A percentile compares a stretch with the other conserved stretches of the same genome.
Conservation (phyloP, 2,113 vertebrate species). For the Oreochromis aureus region DNA sequence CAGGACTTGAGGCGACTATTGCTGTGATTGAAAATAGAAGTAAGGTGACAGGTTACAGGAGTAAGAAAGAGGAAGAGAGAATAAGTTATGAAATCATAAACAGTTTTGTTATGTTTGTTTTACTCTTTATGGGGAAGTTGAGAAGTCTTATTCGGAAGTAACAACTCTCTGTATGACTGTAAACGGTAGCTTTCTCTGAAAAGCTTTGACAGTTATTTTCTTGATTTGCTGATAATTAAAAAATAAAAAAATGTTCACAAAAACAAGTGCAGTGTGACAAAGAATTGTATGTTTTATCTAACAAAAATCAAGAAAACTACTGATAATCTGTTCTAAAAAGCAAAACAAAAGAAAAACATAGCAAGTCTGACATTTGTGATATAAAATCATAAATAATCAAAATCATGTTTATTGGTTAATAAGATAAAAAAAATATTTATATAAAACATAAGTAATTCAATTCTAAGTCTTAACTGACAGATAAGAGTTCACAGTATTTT, state of each 20-base stretch:
- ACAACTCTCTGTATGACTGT: neutral
- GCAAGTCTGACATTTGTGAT: neutral
- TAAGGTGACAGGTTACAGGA: neutral
- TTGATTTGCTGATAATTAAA: neutral
- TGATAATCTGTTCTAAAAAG: neutral
- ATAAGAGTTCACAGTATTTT: neutral
- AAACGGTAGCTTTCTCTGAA: neutral
- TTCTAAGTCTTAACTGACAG: neutral
- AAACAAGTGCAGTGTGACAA: neutral
- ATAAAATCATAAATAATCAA: neutral
- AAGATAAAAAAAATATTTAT: neutral
- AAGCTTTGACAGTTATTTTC: neutral
- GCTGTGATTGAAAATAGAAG: neutral
- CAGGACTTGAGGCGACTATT: neutral
- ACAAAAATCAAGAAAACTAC: neutral
- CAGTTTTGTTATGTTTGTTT: neutral
- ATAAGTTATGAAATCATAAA: neutral
- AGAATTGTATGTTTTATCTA: neutral
- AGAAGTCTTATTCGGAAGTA: neutral
- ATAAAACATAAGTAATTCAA: neutral
- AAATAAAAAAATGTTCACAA: neutral
- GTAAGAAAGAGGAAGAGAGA: neutral
- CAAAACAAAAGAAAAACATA: neutral
- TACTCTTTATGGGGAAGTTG: neutral
- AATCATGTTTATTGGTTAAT: neutral